A percentile compares a stretch with the other conserved stretches of the same genome.
These are phyloP conservation scores for Drosophila helvetica DNA, from an alignment of 2,888 invertebrate genomes.

Conservation along the genomic window DNA sequence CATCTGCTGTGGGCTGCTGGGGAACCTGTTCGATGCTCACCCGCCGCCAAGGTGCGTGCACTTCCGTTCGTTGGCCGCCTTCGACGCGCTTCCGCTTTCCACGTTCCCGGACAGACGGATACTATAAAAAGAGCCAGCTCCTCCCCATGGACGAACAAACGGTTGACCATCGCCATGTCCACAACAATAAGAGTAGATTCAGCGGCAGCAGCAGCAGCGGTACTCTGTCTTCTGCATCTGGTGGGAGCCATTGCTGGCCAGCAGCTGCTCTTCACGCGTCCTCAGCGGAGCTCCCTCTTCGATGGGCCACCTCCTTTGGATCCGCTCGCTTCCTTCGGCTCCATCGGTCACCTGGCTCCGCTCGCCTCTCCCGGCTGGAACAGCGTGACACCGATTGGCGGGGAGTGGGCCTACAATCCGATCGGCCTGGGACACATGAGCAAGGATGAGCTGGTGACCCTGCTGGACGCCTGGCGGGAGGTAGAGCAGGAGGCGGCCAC, in stretches of 20 bases:
- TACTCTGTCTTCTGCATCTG: conserved; percentile 32
- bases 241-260: conserved; percentile 29
- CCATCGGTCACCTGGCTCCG: background rate
- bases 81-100: conserved; percentile 15
- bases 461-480: conserved; percentile 79
- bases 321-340: background rate
- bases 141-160: conserved; percentile 26
- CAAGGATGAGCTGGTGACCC: conserved; percentile 77
- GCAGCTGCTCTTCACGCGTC: conserved; percentile 48
- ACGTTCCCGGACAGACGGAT: conserved; percentile 5
- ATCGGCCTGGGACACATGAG: conserved; percentile 74
- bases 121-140: conserved; percentile 25
- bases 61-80: conserved; percentile 22
- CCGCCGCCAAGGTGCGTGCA: conserved; percentile 2
- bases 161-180: conserved; percentile 18
- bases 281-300: conserved; percentile 70
- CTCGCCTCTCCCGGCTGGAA: conserved; percentile 53
- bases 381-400: conserved; percentile 47
- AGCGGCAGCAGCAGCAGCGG: background rate
- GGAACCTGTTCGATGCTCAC: conserved; percentile 28
- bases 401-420: conserved; percentile 38
- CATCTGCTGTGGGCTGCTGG: conserved; percentile 11
- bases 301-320: conserved; percentile 32
- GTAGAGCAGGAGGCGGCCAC: conserved; percentile 76
- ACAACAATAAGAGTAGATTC: conserved; percentile 20